A percentile compares a stretch with the other conserved stretches of the same genome.
These are phyloP conservation scores for Bombus superbus DNA, from an alignment of 1,140 invertebrate genomes.

Conservation along the genomic window DNA sequence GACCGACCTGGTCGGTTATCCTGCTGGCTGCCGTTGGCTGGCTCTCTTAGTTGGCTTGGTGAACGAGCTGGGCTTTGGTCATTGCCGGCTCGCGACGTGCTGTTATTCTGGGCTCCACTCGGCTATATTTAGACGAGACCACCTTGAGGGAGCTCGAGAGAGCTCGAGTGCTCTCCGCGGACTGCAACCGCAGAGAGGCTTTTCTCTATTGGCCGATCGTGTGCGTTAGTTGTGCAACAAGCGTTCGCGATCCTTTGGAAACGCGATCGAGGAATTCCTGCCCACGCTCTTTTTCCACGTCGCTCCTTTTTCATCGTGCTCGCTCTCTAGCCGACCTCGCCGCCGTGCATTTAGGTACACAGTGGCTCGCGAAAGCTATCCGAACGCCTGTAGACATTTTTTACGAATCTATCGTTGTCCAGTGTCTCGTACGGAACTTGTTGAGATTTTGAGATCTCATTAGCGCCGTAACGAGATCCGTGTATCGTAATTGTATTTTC, in stretches of 20 bases:
- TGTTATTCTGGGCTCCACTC: conserved; percentile 76
- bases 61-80: conserved; percentile 72
- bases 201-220: conserved; percentile 56
- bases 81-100: conserved; percentile 72
- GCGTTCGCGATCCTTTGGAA: conserved; percentile 39
- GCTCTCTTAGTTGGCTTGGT: conserved; percentile 20
- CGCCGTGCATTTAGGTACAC: neutral
- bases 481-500: neutral
- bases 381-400: neutral
- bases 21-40: conserved; percentile 9
- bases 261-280: conserved; percentile 57
- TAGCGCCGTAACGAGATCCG: neutral
- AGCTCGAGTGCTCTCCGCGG: conserved; percentile 55
- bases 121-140: conserved; percentile 79
- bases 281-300: neutral
- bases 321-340: neutral
- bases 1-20: conserved; percentile 57
- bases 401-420: neutral
- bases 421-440: accelerated
- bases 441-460: neutral
- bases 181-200: conserved; percentile 60
- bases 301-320: neutral
- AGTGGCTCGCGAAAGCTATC: neutral
- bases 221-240: conserved; percentile 66
- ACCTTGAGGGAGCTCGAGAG: conserved; percentile 74